Evolutionary conservation across 2,888 invertebrate genomes (phyloP), one percentile per base, ranked within the genome.

Genomic region (Fabriciana adippe): DNA sequence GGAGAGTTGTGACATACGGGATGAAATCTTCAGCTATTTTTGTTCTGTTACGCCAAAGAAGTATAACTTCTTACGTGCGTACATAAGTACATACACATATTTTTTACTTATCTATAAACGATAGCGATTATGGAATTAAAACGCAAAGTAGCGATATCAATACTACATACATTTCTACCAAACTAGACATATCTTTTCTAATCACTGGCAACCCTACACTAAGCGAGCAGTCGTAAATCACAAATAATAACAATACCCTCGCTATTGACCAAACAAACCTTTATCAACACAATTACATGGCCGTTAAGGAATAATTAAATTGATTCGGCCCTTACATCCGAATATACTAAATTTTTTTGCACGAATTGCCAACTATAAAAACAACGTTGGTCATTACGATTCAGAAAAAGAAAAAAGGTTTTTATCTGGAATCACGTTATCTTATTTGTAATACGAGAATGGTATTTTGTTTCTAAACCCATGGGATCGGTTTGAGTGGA

Each of bases 251-350:
- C 81, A 74, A 79, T 81, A 81, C 79, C 82, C 83, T 82, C 79
- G 79, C 81, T 76, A 87, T 82, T 81, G 81, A 81, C 80, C 81
- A 85, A 88, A 89, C 89, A 88, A 89, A 89, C 85, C 84, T 88
- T 89, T 88, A 90, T 90, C 85, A 86, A 86, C 79, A 81, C 87
- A 88, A 90, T 91, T 91, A 90, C 90, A 90, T 75, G 87, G 87
- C 88, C 85, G 88, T 89, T 89, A 89, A 82, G 75, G 74, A 81
- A 81, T 81, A 82, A 84, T 85, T 83, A 85, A 81, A 79, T 77
- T 76, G 79, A 81, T 83, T 82, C 78, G 77, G 68, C 66, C 60
- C 66, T 81, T 82, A 78, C 75, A 72, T 70, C 76, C 60, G 64
- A 70, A 67, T 61, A 66, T 62, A 55, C 54, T 54, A 47, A 62